Evolutionary conservation across 64 coral and sea anemone genomes (phyloP).

Genomic region (Dendronephthya gigantea): DNA sequence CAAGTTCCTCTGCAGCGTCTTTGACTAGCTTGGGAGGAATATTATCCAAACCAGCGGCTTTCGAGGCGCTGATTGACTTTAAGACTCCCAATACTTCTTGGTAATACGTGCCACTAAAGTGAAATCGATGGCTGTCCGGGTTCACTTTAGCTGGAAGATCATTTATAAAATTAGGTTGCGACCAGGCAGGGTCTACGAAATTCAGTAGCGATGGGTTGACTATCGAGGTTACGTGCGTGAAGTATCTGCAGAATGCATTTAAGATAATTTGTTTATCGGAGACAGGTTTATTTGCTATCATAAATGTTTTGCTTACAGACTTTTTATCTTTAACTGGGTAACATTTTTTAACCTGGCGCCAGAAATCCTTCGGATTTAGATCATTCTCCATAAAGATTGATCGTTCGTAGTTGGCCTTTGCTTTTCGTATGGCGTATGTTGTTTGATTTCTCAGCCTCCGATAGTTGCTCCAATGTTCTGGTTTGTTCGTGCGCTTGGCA

Average conservation of each 20-base stretch:
- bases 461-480: background rate
- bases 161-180: background rate
- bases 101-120: background rate
- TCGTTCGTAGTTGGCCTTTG: background rate
- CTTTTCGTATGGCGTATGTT: background rate
- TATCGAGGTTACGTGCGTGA: background rate
- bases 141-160: constrained; percentile 1
- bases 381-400: constrained; percentile 12
- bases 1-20: too few relatives aligned
- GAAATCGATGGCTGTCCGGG: background rate
- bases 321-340: background rate
- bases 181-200: background rate
- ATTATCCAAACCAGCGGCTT: too few relatives aligned
- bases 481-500: background rate
- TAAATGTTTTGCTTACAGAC: background rate
- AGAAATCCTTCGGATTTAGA: background rate
- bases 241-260: constrained; percentile 10
- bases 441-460: background rate
- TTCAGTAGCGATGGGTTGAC: too few relatives aligned
- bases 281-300: background rate
- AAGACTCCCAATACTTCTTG: background rate
- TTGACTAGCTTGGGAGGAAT: too few relatives aligned
- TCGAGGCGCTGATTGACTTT: too few relatives aligned
- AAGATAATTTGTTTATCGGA: background rate
- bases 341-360: background rate